Evolutionary conservation across 2,888 invertebrate species (phyloP), one percentile per base, ranked within the genome.

Genomic region (Diarsia rubi): DNA sequence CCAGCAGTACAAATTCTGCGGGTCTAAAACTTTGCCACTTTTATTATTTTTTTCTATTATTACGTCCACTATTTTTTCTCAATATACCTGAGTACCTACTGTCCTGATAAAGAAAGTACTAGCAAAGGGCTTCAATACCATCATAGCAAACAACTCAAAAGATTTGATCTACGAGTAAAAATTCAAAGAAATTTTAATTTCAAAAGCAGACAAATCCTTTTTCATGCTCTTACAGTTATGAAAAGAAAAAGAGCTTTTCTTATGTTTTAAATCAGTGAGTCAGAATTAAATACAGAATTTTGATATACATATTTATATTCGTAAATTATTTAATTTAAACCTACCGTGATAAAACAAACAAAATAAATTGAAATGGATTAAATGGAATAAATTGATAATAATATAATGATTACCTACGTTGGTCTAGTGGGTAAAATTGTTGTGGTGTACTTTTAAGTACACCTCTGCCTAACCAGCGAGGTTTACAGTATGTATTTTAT

Each of bases 171-270:
- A 11, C 27, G 19, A 66, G 14, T 42, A 66, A 77, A 72, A 81
- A 42, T 6, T 67, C n/a, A 54, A 78, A 73, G 45, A 21, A 6
- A 52, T 66, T 73, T 69, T 67, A 77, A 80, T 80, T 78, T 83
- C 64, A 60, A 70, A 83, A 74, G 59, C 63, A 68, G 79, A 54
- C 31, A 79, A 79, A 79, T 69, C 79, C 75, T 75, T 80, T 79
- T 79, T 69, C 60, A 62, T 80, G 64, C 68, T 75, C 75, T 65
- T 44, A 31, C 52, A 60, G 47, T 54, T 68, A 65, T 60, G 44
- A 69, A 69, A 44, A 27, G n/a, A 69, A 79, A 69, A 69, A 67
- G 21, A 66, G 16, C 21, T 42, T 49, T 60, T 68, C 11, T 44
- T 65, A 0, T 59, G n/a, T 47, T 64, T 24, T 54, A 62, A 75